Evolutionary conservation across 2,888 invertebrate genomes (phyloP), one percentile per base, ranked within the genome.

Genomic region (Apamea crenata): DNA sequence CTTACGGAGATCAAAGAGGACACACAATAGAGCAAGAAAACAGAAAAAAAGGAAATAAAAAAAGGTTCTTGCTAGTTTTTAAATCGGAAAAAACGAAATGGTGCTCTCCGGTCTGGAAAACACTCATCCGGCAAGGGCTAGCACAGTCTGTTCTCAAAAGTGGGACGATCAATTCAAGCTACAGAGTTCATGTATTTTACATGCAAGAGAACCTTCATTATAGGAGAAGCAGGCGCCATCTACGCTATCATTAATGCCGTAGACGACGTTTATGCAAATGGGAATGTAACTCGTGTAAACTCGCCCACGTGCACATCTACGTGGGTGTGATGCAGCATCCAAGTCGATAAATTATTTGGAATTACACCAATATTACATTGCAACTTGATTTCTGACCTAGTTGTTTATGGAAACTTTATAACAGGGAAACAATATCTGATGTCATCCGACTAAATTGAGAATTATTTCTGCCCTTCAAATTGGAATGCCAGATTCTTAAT

Each of bases 281-380:
- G 50, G 84, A 40, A 32, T 80, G 73, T 74, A 53, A 68, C 74
- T 76, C 74, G 40, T 71, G 81, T 69, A 66, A 74, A 65, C 65
- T 84, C 74, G 21, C 85, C 84, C 66, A 84, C 72, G 63, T 29
- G 16, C 2, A 8, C 63, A 67, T 36, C 63, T 75, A 29, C 32
- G 85, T 73, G 32, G 74, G 85, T 36, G 73, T 56, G 69, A 47
- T 84, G 81, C 80, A 65, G 85, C 56, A 50, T 67, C 36, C 25
- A 16, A 40, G 29, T n/a, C 59, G 21, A 80, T 87, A 77, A 80
- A 87, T 87, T 69, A 79, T 63, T 71, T 70, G 10, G 29, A 78
- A 71, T 80, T 73, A 75, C 84, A 86, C 29, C 7, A 25, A 56
- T 67, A 74, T 72, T 75, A 65, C 44, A 78, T 68, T 72, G 25